Evolutionary conservation across 2,113 vertebrate genomes (phyloP).

Genomic region (Suncus etruscus): DNA sequence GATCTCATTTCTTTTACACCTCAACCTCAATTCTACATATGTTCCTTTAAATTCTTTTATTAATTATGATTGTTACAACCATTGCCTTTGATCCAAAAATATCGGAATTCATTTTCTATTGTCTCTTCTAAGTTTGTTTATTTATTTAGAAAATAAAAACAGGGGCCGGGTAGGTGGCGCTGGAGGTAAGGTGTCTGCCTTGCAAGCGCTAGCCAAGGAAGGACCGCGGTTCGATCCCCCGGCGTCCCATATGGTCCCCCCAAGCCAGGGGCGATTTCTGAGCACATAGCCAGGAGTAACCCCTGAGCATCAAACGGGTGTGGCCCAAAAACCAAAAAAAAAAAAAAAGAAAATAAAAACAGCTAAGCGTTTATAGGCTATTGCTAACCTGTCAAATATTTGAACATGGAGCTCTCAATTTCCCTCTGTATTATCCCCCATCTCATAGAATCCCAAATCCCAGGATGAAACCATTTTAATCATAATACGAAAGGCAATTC

Average conservation of each 20-base stretch:
- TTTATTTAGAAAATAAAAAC: no score
- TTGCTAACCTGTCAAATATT: background rate
- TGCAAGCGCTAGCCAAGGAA: no score
- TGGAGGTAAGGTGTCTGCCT: no score
- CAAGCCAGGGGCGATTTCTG: no score
- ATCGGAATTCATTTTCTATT: slow-evolving; percentile 34
- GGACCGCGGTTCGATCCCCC: no score
- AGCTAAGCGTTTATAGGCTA: background rate
- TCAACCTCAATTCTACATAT: background rate
- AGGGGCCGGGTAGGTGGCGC: no score
- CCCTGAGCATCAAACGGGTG: no score
- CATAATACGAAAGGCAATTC: slow-evolving; percentile 7
- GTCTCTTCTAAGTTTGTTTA: no score
- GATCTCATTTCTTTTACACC: slow-evolving; percentile 33
- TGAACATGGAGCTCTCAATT: background rate
- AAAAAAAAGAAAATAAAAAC: background rate
- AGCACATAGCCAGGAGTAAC: no score
- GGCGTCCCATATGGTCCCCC: no score
- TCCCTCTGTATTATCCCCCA: background rate
- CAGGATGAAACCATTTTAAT: background rate
- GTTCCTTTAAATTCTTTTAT: background rate
- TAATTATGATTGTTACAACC: background rate
- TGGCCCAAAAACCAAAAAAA: no score
- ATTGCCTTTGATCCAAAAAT: background rate
- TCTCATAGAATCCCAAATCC: background rate